phyloP scores from a whole-genome alignment of 1,140 invertebrate species.

The Aphelenchoides besseyi region DNA sequence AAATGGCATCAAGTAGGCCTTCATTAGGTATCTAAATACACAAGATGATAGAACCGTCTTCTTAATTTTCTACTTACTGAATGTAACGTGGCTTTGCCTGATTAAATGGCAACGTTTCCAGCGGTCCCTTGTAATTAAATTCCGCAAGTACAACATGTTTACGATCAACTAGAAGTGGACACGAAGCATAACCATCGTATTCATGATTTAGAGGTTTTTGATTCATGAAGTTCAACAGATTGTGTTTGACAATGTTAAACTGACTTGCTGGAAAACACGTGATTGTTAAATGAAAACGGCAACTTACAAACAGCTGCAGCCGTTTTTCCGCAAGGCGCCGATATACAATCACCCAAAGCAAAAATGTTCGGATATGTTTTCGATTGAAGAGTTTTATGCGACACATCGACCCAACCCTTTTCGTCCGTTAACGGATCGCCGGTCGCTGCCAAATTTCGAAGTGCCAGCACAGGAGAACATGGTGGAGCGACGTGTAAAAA shows the following conservation, averaged over 20 bases:
- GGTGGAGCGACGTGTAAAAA: conserved; percentile 85
- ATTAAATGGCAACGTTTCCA: conserved; percentile 88
- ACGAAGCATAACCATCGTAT: conserved; percentile 93
- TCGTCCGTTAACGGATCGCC: conserved; percentile 65
- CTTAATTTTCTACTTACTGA: background rate
- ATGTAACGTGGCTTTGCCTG: conserved; percentile 77
- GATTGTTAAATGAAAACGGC: background rate
- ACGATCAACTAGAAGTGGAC: conserved; percentile 84
- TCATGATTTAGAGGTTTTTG: conserved; percentile 19
- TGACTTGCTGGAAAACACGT: conserved; percentile 68
- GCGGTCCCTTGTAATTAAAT: conserved; percentile 82
- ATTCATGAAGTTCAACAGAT: conserved; percentile 68
- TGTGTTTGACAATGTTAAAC: conserved; percentile 73
- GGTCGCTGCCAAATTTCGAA: conserved; percentile 69
- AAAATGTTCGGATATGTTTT: conserved; percentile 79
- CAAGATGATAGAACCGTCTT: conserved; percentile 10
- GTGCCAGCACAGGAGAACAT: conserved; percentile 74
- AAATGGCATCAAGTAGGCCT: conserved; percentile 79
- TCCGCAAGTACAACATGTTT: conserved; percentile 79
- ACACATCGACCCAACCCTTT: conserved; percentile 53
- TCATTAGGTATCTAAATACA: conserved; percentile 82
- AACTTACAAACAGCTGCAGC: conserved; percentile 81
- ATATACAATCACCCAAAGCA: conserved; percentile 86
- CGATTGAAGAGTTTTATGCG: conserved; percentile 75
- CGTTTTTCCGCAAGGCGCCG: conserved; percentile 88